Evolutionary conservation across 1,140 invertebrate species (phyloP), one percentile per base, ranked within the genome.

Genomic region (Ylistrum balloti): DNA sequence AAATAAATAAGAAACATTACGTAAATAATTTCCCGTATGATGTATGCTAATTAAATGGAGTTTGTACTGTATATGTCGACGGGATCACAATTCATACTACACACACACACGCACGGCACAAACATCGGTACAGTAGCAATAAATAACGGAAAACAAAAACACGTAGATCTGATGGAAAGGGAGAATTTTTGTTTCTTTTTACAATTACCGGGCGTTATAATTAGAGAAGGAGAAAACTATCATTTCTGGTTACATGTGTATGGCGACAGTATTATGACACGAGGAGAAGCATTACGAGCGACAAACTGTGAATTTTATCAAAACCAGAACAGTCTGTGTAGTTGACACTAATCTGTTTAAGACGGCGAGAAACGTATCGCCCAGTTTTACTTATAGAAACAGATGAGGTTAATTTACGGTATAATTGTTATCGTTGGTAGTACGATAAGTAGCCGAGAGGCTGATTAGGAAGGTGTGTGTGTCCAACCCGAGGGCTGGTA

Each of bases 331-430:
- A 74, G 20, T 11, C 17, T 7, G 11, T n/a, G 56, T 28, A 28
- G 56, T 74, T 74, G 56, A 74, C 56, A 74, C 56, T 74, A 74
- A 74, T 74, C 56, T 74, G 56, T 74, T 74, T 74, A 74, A 74
- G 56, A 74, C 56, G 56, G 56, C 56, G 56, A 74, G 56, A 74
- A 74, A 74, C 56, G n/a, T 74, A 74, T 74, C 56, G 56, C 56
- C 56, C 17, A 74, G 56, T 74, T 74, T 74, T 74, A 74, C n/a
- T 74, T 74, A 74, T 3, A n/a, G 56, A 74, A 28, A 17, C 56
- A 74, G 56, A 74, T 74, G 56, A 74, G 56, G 22, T 74, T n/a
- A 28, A 74, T 74, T 74, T 74, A 74, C 1, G 5, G 22, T 74
- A 74, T 74, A 74, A 74, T 74, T 74, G 56, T 74, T 74, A 74